Base-by-base conservation (phyloP, 2,888 invertebrate genomes). In the Eilema sororculum region DNA sequence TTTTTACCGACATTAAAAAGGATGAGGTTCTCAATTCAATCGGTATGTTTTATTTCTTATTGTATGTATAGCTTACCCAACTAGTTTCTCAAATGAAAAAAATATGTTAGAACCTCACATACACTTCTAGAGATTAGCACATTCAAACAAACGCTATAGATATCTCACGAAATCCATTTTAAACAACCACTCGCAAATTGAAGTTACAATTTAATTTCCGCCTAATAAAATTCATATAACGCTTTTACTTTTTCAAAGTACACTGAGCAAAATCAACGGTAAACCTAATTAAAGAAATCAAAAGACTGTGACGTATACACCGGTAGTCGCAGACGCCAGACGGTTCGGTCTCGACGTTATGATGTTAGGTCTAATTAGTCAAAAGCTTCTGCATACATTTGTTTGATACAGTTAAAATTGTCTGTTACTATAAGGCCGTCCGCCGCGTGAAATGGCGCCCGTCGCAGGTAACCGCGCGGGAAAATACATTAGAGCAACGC, bases 221-320 rank as follows among this genome's bases (percentile, higher is more conserved):
- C 24, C 25, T 57, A 33, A 46, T 67, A 67, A 68, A 24, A 65
- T 62, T 62, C 71, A 68, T 66, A 41, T 58, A 57, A 33, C 46
- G 65, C 61, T 68, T 62, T 68, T 65, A 65, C 58, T 58, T 70
- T 67, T 33, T 30, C n/a, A 41, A 57, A 63, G 25, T 37, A 57
- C 63, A 66, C 30, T 66, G 20, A 37, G 63, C 24, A 65, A 72
- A 69, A 81, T 73, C 68, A 75, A 72, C 65, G 60, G 77, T 75
- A 73, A 77, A 82, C 69, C 70, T 70, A 77, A 75, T 75, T 73
- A 81, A 65, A 41, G 65, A 72, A 71, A 80, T 80, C 73, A 80
- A 72, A 69, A 67, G 74, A 37, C 64, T 67, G 59, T 67, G 68
- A 68, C 69, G 72, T 71, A 61, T 20, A 67, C 30, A 66, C 62